Conservation (phyloP, 2,113 vertebrate genomes). For the Accipiter cooperii region DNA sequence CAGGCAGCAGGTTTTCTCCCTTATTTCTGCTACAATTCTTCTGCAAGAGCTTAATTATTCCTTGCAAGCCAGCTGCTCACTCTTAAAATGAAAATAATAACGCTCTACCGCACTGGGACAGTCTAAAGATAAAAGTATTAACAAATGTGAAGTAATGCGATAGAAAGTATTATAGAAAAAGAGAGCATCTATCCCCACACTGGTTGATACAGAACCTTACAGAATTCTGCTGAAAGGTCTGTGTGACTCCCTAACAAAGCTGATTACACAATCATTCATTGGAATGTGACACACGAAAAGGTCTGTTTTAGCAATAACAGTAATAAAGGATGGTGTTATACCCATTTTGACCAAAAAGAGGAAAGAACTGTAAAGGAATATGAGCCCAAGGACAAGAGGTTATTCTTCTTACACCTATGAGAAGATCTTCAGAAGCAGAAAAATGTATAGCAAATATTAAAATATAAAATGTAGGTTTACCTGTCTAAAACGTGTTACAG, state of each 20-base stretch:
- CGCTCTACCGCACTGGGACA: not conserved
- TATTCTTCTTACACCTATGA: not conserved
- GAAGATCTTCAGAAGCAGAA: not conserved
- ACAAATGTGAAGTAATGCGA: not conserved
- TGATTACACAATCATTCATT: not conserved
- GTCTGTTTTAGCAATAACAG: not conserved
- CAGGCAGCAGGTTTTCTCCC: not conserved
- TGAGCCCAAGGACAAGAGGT: not conserved
- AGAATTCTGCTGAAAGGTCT: not conserved
- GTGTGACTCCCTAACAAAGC: not conserved
- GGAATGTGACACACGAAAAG: not conserved
- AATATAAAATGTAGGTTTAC: not conserved
- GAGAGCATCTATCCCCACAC: not conserved
- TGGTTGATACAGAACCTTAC: not conserved
- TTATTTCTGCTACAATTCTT: not conserved
- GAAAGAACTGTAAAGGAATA: not conserved
- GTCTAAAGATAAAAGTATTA: not conserved
- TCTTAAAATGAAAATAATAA: slow-evolving; percentile 1
- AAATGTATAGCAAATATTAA: not conserved
- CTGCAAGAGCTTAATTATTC: not conserved
- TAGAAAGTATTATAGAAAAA: not conserved
- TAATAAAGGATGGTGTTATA: not conserved
- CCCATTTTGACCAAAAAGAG: not conserved
- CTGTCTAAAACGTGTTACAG: not conserved
- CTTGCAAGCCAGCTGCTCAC: not conserved